A percentile compares a stretch with the other conserved stretches of the same genome.
Evolutionary conservation across 2,888 invertebrate genomes (phyloP).

Genomic region (Ennomos fuscantarius): DNA sequence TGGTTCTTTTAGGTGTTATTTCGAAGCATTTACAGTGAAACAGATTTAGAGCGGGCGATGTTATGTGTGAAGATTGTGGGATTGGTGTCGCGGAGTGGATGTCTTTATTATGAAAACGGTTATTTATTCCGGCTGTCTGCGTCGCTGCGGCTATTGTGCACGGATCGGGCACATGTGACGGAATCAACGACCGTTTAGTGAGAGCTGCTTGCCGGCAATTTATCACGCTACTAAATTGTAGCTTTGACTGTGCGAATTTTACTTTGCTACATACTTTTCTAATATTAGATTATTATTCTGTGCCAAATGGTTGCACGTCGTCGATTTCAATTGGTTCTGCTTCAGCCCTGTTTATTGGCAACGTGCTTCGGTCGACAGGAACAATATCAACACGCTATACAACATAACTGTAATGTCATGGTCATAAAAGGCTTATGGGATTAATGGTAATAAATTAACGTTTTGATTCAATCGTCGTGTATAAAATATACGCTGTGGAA

Average conservation of each 20-base stretch:
- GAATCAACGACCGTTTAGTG: slow-evolving; percentile 56
- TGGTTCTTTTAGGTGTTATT: slow-evolving; percentile 29
- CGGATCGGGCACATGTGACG: slow-evolving; percentile 46
- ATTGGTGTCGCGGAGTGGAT: slow-evolving; percentile 43
- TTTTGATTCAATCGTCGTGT: slow-evolving; percentile 43
- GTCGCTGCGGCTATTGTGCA: slow-evolving; percentile 42
- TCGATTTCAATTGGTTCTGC: slow-evolving; percentile 45
- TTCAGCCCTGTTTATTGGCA: slow-evolving; percentile 36
- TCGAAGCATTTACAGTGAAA: slow-evolving; percentile 25
- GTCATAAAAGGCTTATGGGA: slow-evolving; percentile 39
- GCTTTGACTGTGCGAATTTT: slow-evolving; percentile 58
- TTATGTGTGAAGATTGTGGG: slow-evolving; percentile 27
- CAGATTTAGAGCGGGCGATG: slow-evolving; percentile 18
- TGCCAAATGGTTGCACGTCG: slow-evolving; percentile 61
- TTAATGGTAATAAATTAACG: slow-evolving; percentile 38
- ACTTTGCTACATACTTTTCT: slow-evolving; percentile 55
- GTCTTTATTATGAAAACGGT: slow-evolving; percentile 44
- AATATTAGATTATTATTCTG: slow-evolving; percentile 59
- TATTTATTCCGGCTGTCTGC: slow-evolving; percentile 45
- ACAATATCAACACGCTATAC: slow-evolving; percentile 33
- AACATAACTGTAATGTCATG: slow-evolving; percentile 31
- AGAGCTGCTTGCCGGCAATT: slow-evolving; percentile 48
- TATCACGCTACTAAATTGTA: slow-evolving; percentile 54
- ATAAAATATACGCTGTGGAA: slow-evolving; percentile 48
- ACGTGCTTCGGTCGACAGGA: slow-evolving; percentile 18